Evolutionary conservation across 2,888 invertebrate species (phyloP).

Genomic region (Sphaeridia pumilis): DNA sequence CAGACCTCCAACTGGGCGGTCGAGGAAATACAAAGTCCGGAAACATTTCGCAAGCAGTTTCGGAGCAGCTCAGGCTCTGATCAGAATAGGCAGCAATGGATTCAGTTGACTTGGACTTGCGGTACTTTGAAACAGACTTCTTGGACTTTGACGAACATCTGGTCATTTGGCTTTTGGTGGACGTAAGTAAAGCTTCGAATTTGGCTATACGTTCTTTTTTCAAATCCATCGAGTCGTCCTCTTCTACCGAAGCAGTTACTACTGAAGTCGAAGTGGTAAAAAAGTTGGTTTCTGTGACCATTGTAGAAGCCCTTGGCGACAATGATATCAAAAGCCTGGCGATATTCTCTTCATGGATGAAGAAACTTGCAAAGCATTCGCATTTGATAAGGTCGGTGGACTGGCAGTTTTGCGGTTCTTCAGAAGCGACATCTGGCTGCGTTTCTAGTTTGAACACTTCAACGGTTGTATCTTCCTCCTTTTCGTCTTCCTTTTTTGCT

Average conservation of each 20-base stretch:
- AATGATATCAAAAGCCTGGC: conserved; percentile 11
- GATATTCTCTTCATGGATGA: conserved; percentile 15
- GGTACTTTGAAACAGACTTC: not conserved
- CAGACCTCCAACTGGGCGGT: too few relatives aligned
- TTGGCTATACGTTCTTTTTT: not conserved
- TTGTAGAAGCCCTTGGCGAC: conserved; percentile 9
- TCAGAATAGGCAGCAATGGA: not conserved
- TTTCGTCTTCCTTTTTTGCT: too few relatives aligned
- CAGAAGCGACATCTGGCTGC: not conserved
- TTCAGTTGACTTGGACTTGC: not conserved
- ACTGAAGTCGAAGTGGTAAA: not conserved
- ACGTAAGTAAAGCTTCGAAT: not conserved
- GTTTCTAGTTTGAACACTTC: too few relatives aligned
- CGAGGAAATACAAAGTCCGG: conserved; percentile 5
- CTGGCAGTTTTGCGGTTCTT: conserved; percentile 2
- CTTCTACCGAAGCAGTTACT: not conserved
- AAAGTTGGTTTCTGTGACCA: not conserved
- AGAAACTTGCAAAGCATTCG: conserved; percentile 12
- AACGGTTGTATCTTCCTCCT: too few relatives aligned
- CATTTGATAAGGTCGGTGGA: conserved; percentile 7
- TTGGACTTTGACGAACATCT: not conserved
- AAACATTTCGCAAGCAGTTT: not conserved
- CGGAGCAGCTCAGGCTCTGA: not conserved
- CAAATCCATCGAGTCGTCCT: not conserved
- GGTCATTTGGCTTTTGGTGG: not conserved